A percentile compares a stretch with the other conserved stretches of the same genome.
These are phyloP conservation scores for Lottia scabra DNA, from an alignment of 2,888 invertebrate species.

Conservation along the genomic window DNA sequence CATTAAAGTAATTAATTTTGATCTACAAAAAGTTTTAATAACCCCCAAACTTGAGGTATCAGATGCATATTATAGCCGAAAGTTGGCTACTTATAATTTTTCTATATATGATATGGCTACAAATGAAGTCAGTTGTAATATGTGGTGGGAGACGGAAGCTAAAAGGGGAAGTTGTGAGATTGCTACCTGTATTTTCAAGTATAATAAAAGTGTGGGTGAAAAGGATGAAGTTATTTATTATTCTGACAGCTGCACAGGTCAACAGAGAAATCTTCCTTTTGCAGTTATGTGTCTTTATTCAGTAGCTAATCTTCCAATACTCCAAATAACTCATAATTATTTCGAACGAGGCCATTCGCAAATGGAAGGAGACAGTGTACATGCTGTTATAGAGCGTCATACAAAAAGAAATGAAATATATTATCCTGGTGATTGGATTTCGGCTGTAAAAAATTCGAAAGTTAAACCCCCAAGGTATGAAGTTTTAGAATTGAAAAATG, in stretches of 20 bases:
- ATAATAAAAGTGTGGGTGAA: constrained; percentile 6
- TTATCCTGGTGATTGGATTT: neutral
- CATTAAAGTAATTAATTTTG: constrained; percentile 27
- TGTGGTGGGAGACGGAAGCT: constrained; percentile 31
- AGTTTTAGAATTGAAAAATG: no score
- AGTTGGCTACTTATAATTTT: no score
- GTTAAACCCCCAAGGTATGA: neutral
- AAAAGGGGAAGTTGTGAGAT: constrained; percentile 32
- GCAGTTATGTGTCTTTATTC: constrained; percentile 19
- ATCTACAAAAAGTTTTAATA: constrained; percentile 30
- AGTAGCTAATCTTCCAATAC: constrained; percentile 18
- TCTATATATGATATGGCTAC: constrained; percentile 26
- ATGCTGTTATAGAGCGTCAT: constrained; percentile 14
- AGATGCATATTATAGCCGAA: no score
- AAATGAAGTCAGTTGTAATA: constrained; percentile 22
- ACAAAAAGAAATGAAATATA: neutral
- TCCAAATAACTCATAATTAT: constrained; percentile 20
- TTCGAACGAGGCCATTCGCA: constrained; percentile 19
- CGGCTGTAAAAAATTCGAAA: neutral
- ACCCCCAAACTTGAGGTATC: constrained; percentile 31
- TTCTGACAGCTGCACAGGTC: constrained; percentile 25
- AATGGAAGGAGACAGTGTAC: constrained; percentile 24
- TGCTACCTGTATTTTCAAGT: constrained; percentile 5
- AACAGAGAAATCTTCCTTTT: constrained; percentile 24
- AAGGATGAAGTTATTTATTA: constrained; percentile 19